Evolutionary conservation across 2,797 vertebrate species (phyloP), one percentile per base, ranked within the genome.

Genomic region (Delichon dasypus): DNA sequence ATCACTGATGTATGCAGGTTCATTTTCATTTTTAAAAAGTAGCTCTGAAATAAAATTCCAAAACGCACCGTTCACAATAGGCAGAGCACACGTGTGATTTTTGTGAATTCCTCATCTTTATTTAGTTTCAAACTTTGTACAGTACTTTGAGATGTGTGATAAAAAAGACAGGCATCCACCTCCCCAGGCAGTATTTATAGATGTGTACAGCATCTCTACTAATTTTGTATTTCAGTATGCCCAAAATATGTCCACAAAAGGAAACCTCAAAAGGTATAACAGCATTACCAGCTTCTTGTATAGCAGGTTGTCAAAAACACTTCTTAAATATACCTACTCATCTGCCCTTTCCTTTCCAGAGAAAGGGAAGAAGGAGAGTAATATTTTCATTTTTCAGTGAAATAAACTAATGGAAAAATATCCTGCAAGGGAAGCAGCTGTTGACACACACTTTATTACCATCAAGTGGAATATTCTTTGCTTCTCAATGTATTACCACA

Each of bases 21-120:
- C 64, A 68, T 91, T 93, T 94, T 85, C 50, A 57, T 40, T 91
- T 79, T 83, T 89, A 86, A 94, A 76, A 93, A 89, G 64, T 9
- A 61, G 60, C 55, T 86, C 51, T 47, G 44, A 88, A 93, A 73
- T 76, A 86, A 90, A 80, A 78, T 17, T 84, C 66, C 16, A 15
- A 82, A 91, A 65, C 11, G 53, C 57, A 13, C 71, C 4, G 3
- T 4, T 94, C 74, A 48, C 83, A 80, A 89, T 4, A 58, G 94
- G 55, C 58, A 71, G 70, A 75, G 21, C 0, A 4, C 34, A 79
- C 23, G 19, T 5, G 1, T n/a, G 68, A 64, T 85, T 91, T 79
- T 66, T 44, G 25, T 42, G 45, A 81, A 78, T 57, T 61, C 60
- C 55, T 83, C 8, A 14, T 29, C 65, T 64, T 79, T n/a, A 40